These are phyloP conservation scores for Phoxinus phoxinus DNA, from an alignment of 2,113 vertebrate species.

Conservation along the genomic window DNA sequence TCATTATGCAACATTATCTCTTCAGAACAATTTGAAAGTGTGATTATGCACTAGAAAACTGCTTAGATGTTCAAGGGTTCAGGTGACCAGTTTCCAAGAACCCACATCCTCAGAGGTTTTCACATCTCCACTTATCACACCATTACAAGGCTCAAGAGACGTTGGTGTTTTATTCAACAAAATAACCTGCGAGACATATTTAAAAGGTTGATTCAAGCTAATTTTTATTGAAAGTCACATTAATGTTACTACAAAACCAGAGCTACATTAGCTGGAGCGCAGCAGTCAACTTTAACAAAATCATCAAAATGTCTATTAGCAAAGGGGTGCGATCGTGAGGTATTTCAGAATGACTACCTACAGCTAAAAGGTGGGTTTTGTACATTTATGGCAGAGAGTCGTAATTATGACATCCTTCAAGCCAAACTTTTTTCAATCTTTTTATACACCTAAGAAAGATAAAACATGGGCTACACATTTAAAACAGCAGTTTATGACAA, in stretches of 20 bases:
- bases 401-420: conserved; percentile 56
- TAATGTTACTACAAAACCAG: conserved; percentile 71
- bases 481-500: conserved; percentile 66
- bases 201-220: conserved; percentile 66
- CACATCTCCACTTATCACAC: not conserved
- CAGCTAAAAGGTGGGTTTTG: not conserved
- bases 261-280: conserved; percentile 53
- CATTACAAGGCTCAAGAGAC: not conserved
- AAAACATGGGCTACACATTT: conserved; percentile 72
- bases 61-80: not conserved
- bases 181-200: conserved; percentile 2
- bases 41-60: conserved; percentile 18
- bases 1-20: conserved; percentile 9
- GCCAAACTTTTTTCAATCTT: conserved; percentile 49
- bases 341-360: conserved; percentile 7
- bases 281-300: conserved; percentile 38
- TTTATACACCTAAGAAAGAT: conserved; percentile 64
- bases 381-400: conserved; percentile 30
- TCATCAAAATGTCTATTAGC: conserved; percentile 64
- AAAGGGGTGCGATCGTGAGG: conserved; percentile 2
- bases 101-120: not conserved
- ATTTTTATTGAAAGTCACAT: conserved; percentile 77
- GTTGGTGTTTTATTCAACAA: not conserved
- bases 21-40: not conserved
- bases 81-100: not conserved